Evolutionary conservation across 2,888 invertebrate species (phyloP).

Genomic region (Tenodera sinensis): DNA sequence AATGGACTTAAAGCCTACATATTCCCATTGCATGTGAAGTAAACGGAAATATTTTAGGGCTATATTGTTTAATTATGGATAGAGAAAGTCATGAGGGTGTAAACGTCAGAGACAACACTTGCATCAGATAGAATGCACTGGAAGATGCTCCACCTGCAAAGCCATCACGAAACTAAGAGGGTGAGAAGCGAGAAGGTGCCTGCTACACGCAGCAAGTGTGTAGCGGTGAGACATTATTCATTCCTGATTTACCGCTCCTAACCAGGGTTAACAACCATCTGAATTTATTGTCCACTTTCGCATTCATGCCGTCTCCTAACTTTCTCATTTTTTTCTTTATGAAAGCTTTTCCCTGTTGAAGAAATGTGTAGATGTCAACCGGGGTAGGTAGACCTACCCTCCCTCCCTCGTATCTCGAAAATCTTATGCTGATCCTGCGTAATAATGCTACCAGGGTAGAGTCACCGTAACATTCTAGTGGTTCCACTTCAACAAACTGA

Average conservation of each 20-base stretch:
- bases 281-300: slow-evolving; percentile 23
- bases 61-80: no score
- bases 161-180: no score
- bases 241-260: slow-evolving; percentile 20
- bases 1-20: no score
- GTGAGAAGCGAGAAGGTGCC: no score
- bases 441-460: background rate
- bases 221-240: slow-evolving; percentile 14
- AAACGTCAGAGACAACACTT: no score
- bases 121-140: no score
- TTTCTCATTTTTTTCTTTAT: background rate
- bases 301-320: slow-evolving; percentile 19
- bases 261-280: slow-evolving; percentile 1
- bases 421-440: background rate
- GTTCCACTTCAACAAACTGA: no score
- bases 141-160: no score
- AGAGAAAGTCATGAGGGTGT: no score
- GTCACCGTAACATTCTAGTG: background rate
- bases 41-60: no score
- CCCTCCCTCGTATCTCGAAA: background rate
- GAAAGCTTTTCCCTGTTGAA: slow-evolving; percentile 1
- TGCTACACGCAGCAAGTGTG: background rate
- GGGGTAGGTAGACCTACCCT: background rate
- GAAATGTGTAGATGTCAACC: background rate
- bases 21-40: no score